Evolutionary conservation across 2,113 vertebrate genomes (phyloP), one percentile per base, ranked within the genome.

Genomic region (Cisticola juncidis): DNA sequence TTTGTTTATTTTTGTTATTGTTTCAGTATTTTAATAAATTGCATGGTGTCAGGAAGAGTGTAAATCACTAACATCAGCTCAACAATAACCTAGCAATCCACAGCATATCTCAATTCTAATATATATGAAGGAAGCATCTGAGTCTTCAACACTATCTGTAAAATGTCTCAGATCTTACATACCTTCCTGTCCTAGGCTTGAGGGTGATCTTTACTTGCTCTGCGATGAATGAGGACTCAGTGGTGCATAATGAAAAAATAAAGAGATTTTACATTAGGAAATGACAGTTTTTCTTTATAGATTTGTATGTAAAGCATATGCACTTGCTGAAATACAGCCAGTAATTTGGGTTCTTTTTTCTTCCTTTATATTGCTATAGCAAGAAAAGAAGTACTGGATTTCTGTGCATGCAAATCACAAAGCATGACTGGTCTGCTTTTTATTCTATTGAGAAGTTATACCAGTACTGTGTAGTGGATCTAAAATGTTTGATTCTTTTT

Each of bases 241-340:
- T 60, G 40, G 54, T 73, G 51, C 47, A 77, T 76, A 92, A 91
- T 69, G 57, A 81, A 87, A 89, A 93, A 94, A 81, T 36, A 86
- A 86, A 88, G 82, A 83, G 60, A 83, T 81, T 93, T 92, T 93
- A 74, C 50, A 83, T 60, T 70, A 77, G 38, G 60, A 64, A 92
- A 66, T 14, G 44, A 88, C 51, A 92, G 58, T 28, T 92, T 92
- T 93, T 54, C 79, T 48, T 78, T 73, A 36, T 58, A 82, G 44
- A 86, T 78, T 88, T 83, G 48, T 70, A n/a, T 54, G 7, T 78
- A 74, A 91, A 88, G 71, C 81, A 74, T 56, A 74, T 26, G 38
- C 28, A 56, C n/a, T 86, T 83, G 47, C 50, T 90, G 58, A 96
- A 93, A 81, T 78, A 40, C 18, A 85, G 45, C 15, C 66, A 83